Conservation (phyloP, 2,113 vertebrate genomes). For the Leptosomus discolor region DNA sequence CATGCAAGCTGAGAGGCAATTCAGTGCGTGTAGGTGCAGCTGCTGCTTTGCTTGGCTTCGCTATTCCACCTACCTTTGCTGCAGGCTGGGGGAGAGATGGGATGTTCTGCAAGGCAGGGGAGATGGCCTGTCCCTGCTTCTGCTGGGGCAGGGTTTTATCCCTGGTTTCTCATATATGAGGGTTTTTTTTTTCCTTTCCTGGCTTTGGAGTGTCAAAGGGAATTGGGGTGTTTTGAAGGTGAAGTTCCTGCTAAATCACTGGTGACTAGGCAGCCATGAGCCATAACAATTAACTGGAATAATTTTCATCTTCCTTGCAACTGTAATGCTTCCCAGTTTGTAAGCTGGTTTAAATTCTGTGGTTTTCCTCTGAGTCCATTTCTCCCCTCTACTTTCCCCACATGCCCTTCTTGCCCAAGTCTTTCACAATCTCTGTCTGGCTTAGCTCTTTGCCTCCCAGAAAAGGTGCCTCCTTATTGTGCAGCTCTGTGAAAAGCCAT, state of each 20-base stretch:
- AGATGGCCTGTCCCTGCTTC: not conserved
- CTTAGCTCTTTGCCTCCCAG: not conserved
- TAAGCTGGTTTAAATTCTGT: not conserved
- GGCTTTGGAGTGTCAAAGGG: not conserved
- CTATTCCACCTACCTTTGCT: not conserved
- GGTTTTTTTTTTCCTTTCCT: not conserved
- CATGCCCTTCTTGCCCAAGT: not conserved
- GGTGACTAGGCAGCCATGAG: not conserved
- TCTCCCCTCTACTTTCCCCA: not conserved
- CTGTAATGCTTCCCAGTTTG: constrained; percentile 4
- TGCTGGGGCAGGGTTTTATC: not conserved
- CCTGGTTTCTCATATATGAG: not conserved
- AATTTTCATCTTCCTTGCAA: constrained; percentile 9
- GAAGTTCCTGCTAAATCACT: constrained; percentile 28
- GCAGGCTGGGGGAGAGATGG: not conserved
- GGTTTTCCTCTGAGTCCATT: constrained; percentile 2
- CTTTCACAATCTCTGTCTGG: constrained; percentile 12
- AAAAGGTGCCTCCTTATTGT: not conserved
- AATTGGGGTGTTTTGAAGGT: not conserved
- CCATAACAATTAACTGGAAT: constrained; percentile 21
- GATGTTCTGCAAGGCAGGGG: not conserved
- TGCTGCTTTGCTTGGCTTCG: fast-evolving
- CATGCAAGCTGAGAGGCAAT: not conserved
- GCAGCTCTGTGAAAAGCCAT: not conserved
- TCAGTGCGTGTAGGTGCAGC: not conserved